A percentile compares a stretch with the other conserved stretches of the same genome.
These are phyloP conservation scores for Eulithis testata DNA, from an alignment of 2,888 invertebrate species.

Conservation along the genomic window DNA sequence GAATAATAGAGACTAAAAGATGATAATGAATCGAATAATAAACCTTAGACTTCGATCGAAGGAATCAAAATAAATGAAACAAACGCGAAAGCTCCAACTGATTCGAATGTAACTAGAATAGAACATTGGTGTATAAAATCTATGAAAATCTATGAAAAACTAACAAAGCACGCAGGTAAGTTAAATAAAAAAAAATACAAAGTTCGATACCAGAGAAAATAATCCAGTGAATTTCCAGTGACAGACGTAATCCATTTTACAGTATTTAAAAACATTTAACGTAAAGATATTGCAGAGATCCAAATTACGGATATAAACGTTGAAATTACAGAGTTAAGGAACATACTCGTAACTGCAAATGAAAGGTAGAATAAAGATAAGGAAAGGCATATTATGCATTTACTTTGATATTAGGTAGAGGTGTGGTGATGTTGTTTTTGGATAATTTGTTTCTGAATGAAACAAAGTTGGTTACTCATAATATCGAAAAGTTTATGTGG, in stretches of 20 bases:
- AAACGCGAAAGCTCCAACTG: constrained; percentile 22
- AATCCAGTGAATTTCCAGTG: too few species aligned
- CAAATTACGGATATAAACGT: constrained; percentile 11
- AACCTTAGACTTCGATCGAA: constrained; percentile 5
- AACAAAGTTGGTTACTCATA: constrained; percentile 15
- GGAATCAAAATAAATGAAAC: constrained; percentile 33
- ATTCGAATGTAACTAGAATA: constrained; percentile 30
- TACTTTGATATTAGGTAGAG: neutral
- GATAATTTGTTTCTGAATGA: neutral
- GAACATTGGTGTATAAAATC: constrained; percentile 16
- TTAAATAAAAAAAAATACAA: too few species aligned
- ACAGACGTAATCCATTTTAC: too few species aligned
- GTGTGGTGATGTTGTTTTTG: neutral
- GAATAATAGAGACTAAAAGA: constrained; percentile 5
- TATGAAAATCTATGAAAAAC: too few species aligned
- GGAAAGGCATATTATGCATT: too few species aligned
- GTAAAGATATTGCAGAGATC: constrained; percentile 7
- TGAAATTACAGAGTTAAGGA: constrained; percentile 9
- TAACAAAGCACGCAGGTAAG: too few species aligned
- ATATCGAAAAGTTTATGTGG: constrained; percentile 11
- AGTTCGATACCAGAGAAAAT: neutral
- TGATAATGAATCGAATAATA: neutral
- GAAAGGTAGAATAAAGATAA: constrained; percentile 10
- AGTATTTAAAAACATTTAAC: neutral
- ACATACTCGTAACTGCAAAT: constrained; percentile 20